A percentile compares a stretch with the other conserved stretches of the same genome.
phyloP scores from a whole-genome alignment of 2,888 invertebrate genomes.

The Tetragonula carbonaria region DNA sequence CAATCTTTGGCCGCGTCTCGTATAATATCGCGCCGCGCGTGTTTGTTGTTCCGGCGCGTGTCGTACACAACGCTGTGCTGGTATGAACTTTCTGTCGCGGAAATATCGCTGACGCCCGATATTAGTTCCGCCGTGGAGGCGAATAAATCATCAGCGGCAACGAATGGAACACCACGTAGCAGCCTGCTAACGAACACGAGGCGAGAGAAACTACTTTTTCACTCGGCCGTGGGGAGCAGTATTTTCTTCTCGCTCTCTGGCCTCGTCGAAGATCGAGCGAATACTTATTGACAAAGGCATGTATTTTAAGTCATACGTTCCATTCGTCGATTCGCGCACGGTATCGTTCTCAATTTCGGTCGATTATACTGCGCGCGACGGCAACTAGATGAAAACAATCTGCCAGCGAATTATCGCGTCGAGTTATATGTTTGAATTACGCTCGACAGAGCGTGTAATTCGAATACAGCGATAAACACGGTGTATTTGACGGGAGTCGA shows the following conservation, averaged over 20 bases:
- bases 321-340: background rate
- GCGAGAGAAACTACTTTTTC: background rate
- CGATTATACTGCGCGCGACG: background rate
- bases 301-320: background rate
- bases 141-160: conserved; percentile 17
- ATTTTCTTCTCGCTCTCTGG: no score
- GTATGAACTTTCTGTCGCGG: conserved; percentile 55
- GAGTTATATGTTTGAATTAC: no score
- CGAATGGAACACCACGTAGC: background rate
- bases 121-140: conserved; percentile 29
- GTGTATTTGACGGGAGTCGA: background rate
- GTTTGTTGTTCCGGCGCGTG: conserved; percentile 12
- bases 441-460: background rate
- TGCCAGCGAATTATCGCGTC: background rate
- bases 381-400: conserved; percentile 18
- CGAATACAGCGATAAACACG: conserved; percentile 2
- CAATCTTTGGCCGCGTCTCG: conserved; percentile 32
- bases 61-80: conserved; percentile 7
- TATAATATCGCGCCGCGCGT: conserved; percentile 32
- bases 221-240: no score
- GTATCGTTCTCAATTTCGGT: background rate
- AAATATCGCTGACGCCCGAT: conserved; percentile 40
- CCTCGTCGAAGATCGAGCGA: no score
- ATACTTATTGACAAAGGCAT: background rate
- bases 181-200: background rate